Percentiles rank a stretch among this genome's conserved stretches.
These are phyloP conservation scores for Umimayanthus chanpuru DNA, from an alignment of 92 coral and sea anemone species.

Conservation along the genomic window DNA sequence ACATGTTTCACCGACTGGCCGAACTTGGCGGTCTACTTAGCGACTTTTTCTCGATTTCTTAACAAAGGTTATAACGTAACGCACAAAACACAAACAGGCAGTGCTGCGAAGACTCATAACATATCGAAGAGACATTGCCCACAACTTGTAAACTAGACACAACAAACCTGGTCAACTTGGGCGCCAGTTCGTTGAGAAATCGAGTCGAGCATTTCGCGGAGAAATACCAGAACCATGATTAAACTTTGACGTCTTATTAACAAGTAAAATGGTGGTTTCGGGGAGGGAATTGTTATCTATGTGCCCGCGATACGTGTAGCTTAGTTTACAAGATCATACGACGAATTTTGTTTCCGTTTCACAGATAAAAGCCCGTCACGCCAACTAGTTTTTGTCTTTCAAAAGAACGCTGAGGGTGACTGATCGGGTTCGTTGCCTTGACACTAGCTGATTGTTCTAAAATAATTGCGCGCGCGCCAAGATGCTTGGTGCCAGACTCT, in stretches of 20 bases:
- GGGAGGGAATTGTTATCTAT: background rate
- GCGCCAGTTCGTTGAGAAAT: slow-evolving; percentile 29
- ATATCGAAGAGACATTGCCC: background rate
- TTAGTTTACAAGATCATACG: background rate
- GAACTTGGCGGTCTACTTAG: background rate
- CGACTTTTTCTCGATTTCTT: background rate
- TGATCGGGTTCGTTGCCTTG: background rate
- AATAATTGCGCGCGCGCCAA: background rate
- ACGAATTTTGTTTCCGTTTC: background rate
- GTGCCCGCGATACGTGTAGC: slow-evolving; percentile 38
- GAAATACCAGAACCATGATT: background rate
- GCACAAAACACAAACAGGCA: background rate
- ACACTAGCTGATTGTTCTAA: background rate
- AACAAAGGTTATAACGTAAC: background rate
- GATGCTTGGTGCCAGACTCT: no score
- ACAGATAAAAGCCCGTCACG: background rate
- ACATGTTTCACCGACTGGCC: background rate
- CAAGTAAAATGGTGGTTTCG: background rate
- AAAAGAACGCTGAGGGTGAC: background rate
- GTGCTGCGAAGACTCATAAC: background rate
- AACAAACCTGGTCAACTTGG: slow-evolving; percentile 31
- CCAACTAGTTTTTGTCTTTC: background rate
- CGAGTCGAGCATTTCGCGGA: background rate
- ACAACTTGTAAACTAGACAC: background rate
- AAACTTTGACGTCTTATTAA: background rate